Evolutionary conservation across 2,797 vertebrate species (phyloP).

Genomic region (Catamblyrhynchus diadema): DNA sequence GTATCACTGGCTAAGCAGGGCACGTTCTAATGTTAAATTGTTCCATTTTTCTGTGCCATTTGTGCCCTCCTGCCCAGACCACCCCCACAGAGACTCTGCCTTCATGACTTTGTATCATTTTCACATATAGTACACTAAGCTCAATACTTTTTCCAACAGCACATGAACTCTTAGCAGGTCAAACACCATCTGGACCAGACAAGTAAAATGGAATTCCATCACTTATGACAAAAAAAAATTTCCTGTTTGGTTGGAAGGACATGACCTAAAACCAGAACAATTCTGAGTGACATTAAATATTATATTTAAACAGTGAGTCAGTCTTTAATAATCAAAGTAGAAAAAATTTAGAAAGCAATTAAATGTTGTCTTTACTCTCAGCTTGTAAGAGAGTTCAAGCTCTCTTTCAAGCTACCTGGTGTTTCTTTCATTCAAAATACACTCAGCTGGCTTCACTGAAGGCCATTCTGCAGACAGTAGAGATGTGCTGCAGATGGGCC

Average conservation of each 20-base stretch:
- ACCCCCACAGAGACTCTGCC: not conserved
- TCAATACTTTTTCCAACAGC: not conserved
- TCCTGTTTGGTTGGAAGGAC: not conserved
- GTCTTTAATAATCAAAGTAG: not conserved
- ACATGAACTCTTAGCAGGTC: not conserved
- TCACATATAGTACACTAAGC: too few species aligned
- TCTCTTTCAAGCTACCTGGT: not conserved
- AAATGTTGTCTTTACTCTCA: not conserved
- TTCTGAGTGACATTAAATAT: not conserved
- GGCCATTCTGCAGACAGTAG: not conserved
- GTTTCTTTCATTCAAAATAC: not conserved
- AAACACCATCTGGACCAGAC: not conserved
- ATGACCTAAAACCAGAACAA: not conserved
- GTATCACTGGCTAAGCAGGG: not conserved
- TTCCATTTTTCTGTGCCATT: not conserved
- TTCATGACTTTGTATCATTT: not conserved
- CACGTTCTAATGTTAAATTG: not conserved
- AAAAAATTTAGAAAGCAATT: not conserved
- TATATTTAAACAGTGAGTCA: not conserved
- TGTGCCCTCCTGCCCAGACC: not conserved
- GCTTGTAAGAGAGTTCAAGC: not conserved
- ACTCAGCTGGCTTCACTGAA: rapidly evolving
- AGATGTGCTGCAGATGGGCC: not conserved
- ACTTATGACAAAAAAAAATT: not conserved
- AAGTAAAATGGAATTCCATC: not conserved